Evolutionary conservation across 2,888 invertebrate species (phyloP).

Genomic region (Temnothorax rugatulus): DNA sequence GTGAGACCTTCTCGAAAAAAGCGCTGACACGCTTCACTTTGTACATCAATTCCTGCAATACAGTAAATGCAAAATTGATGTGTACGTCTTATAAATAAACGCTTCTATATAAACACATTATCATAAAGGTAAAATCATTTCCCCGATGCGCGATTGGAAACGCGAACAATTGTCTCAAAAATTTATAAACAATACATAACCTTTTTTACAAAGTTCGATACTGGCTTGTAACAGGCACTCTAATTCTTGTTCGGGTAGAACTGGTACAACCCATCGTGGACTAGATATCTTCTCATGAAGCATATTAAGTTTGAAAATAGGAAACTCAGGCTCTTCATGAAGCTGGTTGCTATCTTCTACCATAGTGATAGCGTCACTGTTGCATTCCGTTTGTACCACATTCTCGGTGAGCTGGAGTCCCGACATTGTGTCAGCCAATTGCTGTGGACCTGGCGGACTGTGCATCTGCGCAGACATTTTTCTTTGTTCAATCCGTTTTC

Average conservation of each 20-base stretch:
- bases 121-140: not conserved
- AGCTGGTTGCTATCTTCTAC: slow-evolving; percentile 84
- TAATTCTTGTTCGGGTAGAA: slow-evolving; percentile 97
- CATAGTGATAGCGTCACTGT: slow-evolving; percentile 79
- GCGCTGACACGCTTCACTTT: slow-evolving; percentile 96
- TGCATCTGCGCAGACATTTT: slow-evolving; percentile 78
- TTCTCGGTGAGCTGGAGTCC: slow-evolving; percentile 84
- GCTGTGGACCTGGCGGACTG: slow-evolving; percentile 84
- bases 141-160: not conserved
- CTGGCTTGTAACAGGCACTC: slow-evolving; percentile 96
- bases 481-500: not conserved
- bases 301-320: slow-evolving; percentile 94
- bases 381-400: slow-evolving; percentile 81
- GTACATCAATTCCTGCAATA: slow-evolving; percentile 92
- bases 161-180: not conserved
- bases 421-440: slow-evolving; percentile 83
- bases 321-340: slow-evolving; percentile 91
- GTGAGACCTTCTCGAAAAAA: slow-evolving; percentile 98
- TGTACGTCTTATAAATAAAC: not conserved
- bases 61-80: not conserved
- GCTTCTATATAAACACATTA: not conserved
- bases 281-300: slow-evolving; percentile 98
- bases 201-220: slow-evolving; percentile 94
- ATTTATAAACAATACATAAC: slow-evolving; percentile 85
- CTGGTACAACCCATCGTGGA: slow-evolving; percentile 99